Conservation (phyloP, 1,140 invertebrate species). For the Adoxophyes honmai region DNA sequence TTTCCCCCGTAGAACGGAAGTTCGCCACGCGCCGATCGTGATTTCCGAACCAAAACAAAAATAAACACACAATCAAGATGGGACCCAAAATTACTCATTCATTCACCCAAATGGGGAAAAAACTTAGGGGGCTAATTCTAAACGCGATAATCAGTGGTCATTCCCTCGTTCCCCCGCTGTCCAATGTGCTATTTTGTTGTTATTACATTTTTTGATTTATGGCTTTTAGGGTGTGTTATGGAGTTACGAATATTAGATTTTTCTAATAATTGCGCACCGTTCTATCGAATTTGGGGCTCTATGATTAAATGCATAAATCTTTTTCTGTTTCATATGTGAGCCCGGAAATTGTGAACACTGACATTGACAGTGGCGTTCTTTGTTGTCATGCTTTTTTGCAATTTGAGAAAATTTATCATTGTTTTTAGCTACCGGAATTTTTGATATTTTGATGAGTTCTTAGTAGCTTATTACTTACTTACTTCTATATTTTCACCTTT, state of each 20-base stretch:
- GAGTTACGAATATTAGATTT: slow-evolving; percentile 14
- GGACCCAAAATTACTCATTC: slow-evolving; percentile 10
- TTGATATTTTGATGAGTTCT: no score
- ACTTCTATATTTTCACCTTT: no score
- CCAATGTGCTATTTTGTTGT: slow-evolving; percentile 25
- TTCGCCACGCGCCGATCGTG: no score
- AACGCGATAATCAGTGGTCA: slow-evolving; percentile 25
- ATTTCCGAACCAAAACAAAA: neutral
- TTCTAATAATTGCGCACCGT: neutral
- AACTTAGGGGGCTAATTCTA: slow-evolving; percentile 19
- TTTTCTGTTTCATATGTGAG: neutral
- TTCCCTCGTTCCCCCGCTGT: slow-evolving; percentile 7
- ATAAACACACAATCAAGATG: slow-evolving; percentile 11
- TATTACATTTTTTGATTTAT: slow-evolving; percentile 21
- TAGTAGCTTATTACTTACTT: no score
- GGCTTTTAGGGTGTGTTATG: neutral
- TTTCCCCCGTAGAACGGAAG: no score
- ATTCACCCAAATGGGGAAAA: slow-evolving; percentile 2
- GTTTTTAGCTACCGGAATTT: no score
- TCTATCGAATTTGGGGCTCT: slow-evolving; percentile 1
- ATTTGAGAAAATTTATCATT: no score
- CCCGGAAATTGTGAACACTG: no score
- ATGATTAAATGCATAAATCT: slow-evolving; percentile 15
- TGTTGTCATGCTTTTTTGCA: no score
- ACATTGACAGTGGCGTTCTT: no score